A percentile compares a stretch with the other conserved stretches of the same genome.
phyloP scores from a whole-genome alignment of 2,797 vertebrate genomes.

The Hipposideros larvatus region DNA sequence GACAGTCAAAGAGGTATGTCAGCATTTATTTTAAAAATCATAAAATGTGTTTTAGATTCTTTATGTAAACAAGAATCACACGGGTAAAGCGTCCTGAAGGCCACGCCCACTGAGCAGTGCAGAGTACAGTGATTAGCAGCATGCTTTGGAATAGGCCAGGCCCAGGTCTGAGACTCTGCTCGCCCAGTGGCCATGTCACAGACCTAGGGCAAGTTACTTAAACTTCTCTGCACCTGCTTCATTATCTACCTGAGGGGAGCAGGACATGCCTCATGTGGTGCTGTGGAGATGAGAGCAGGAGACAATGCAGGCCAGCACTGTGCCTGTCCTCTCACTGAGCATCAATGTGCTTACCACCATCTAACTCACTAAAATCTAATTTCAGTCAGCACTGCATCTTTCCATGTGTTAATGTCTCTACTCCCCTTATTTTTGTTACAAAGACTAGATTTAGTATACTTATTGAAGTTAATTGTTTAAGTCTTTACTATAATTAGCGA shows the following conservation, averaged over 20 bases:
- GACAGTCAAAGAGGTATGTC: not conserved
- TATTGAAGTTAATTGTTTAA: slow-evolving; percentile 47
- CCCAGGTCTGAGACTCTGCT: not conserved
- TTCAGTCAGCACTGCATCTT: slow-evolving; percentile 27
- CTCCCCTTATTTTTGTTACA: slow-evolving; percentile 15
- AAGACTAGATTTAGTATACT: slow-evolving; percentile 26
- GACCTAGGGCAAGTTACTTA: not conserved
- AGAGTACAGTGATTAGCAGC: not conserved
- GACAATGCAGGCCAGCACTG: not conserved
- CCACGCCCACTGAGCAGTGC: not conserved
- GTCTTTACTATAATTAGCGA: slow-evolving; percentile 63
- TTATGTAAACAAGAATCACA: slow-evolving; percentile 43
- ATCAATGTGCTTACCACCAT: not conserved
- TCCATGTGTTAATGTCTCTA: slow-evolving; percentile 11
- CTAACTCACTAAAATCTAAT: slow-evolving; percentile 37
- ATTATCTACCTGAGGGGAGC: not conserved
- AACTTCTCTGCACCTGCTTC: slow-evolving; percentile 34
- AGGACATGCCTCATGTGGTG: not conserved
- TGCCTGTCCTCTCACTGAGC: not conserved
- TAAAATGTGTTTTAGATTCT: slow-evolving; percentile 16
- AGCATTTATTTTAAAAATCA: slow-evolving; percentile 25
- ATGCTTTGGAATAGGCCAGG: not conserved
- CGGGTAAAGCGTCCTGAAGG: not conserved
- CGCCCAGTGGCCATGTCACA: not conserved
- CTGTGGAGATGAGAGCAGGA: not conserved